These are phyloP conservation scores for Bolinopsis microptera DNA, from an alignment of 37 sponge, comb jelly and placozoan species.

Conservation along the genomic window DNA sequence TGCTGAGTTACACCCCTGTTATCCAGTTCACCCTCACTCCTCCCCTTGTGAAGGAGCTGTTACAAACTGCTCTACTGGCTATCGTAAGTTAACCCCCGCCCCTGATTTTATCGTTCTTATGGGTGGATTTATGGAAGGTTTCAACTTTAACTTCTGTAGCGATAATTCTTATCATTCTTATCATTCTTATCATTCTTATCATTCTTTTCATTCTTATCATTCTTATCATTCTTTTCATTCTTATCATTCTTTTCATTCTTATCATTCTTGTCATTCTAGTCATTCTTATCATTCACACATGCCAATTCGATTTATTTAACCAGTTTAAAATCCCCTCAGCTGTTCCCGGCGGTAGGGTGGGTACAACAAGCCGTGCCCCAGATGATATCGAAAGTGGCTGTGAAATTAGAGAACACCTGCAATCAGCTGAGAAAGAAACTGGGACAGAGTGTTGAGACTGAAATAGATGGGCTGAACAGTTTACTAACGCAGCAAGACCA, in stretches of 20 bases:
- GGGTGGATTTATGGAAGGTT: neutral
- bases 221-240: no score
- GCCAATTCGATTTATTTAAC: no score
- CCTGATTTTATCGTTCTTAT: no score
- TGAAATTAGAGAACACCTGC: neutral
- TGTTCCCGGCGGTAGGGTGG: conserved; percentile 64
- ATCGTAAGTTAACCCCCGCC: conserved; percentile 40
- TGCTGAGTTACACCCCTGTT: conserved; percentile 22
- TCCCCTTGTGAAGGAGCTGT: conserved; percentile 39
- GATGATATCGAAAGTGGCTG: conserved; percentile 6
- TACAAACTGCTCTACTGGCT: conserved; percentile 20
- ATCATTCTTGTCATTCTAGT: no score
- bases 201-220: no score
- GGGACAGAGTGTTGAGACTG: conserved; percentile 33
- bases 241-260: no score
- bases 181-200: no score
- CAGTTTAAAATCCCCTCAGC: no score
- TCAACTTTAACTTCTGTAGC: no score
- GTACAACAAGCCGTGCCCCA: conserved; percentile 5
- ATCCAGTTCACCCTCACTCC: conserved; percentile 39
- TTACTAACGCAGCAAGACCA: conserved; percentile 4
- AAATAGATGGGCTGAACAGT: conserved; percentile 13
- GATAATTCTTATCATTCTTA: no score
- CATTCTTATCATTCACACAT: no score
- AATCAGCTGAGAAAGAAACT: conserved; percentile 10